These are phyloP conservation scores for Lepidothrix coronata DNA, from an alignment of 2,113 vertebrate species.

Conservation along the genomic window DNA sequence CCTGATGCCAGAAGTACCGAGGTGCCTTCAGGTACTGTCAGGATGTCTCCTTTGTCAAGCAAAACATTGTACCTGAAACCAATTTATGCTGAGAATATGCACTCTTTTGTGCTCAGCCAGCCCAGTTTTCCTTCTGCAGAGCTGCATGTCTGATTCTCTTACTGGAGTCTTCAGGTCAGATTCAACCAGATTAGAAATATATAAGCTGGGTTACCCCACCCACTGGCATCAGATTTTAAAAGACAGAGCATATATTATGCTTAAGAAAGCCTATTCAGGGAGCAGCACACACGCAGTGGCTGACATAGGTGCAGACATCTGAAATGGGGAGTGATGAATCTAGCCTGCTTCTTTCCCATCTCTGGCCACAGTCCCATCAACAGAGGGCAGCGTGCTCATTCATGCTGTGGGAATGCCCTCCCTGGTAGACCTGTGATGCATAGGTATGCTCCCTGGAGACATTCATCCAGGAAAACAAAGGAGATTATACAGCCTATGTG, in stretches of 20 bases:
- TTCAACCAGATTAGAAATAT: background rate
- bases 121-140: background rate
- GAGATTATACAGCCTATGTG: background rate
- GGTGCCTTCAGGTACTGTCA: background rate
- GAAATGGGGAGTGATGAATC: background rate
- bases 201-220: background rate
- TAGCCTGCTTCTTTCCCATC: background rate
- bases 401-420: fast-evolving
- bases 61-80: background rate
- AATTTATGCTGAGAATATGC: background rate
- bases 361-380: background rate
- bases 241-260: background rate
- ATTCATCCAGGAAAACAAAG: fast-evolving
- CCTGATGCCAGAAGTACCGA: background rate
- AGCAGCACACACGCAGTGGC: fast-evolving
- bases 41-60: background rate
- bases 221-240: background rate
- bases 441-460: background rate
- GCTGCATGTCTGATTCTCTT: background rate
- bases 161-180: background rate
- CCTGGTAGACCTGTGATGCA: background rate
- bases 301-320: background rate
- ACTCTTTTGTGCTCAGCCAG: background rate
- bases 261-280: background rate
- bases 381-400: fast-evolving